Base-by-base conservation (phyloP, 2,888 invertebrate species). In the Trissoscelio sp. region DNA sequence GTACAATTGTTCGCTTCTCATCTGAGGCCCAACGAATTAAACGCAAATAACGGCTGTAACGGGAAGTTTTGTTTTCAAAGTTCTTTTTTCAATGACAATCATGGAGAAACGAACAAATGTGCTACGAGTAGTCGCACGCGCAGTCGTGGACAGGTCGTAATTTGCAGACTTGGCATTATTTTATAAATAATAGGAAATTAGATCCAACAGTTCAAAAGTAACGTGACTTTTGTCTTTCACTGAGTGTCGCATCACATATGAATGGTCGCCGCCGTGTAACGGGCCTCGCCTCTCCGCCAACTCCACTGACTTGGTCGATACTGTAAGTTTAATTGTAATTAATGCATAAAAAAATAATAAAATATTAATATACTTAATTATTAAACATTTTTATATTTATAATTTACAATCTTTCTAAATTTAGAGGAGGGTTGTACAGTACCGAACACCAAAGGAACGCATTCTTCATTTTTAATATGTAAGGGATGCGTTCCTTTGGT, bases 281-380 rank as follows among this genome's bases (percentile, higher is more conserved):
- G 95, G 7, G 97, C 97, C 91, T 97, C 97, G 9, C 97, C 97
- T 88, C 97, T 94, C 87, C 96, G 93, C 96, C 97, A 97, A 87
- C 95, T 95, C 97, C 97, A 97, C 86, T 97, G 97, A 86, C 96
- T 97, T 82, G 98, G 98, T 83, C 98, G 98, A 92, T 98, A 98
- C 98, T 98, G 93, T 5, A 28, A 28, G n/a, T n/a, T n/a, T n/a
- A n/a, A n/a, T n/a, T n/a, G n/a, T n/a, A n/a, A n/a, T n/a, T n/a
- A n/a, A n/a, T n/a, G n/a, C n/a, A n/a, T n/a, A 83, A 93, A 82
- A 9, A 86, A 80, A 82, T 83, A 14, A 12, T 22, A 12, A 16
- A 42, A 14, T 14, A 16, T 24, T 78, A 58, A 14, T 42, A 5
- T 28, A n/a, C n/a, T n/a, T n/a, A n/a, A n/a, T n/a, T n/a, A n/a